Conservation (phyloP, 2,113 vertebrate genomes). For the Gobio gobio region DNA sequence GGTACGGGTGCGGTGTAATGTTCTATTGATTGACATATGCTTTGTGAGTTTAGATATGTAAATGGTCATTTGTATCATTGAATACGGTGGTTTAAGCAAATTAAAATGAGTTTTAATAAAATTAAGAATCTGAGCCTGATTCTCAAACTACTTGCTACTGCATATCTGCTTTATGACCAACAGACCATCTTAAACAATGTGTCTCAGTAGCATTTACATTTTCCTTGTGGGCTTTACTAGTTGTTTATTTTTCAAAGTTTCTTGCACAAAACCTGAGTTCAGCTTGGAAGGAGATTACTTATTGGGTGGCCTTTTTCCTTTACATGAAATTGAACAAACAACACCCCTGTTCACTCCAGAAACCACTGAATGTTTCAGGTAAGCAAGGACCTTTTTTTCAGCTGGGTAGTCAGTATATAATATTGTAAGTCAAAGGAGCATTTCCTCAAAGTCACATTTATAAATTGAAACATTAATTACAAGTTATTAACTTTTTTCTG, state of each 20-base stretch:
- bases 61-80: conserved; percentile 29
- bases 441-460: not conserved
- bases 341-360: conserved; percentile 21
- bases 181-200: conserved; percentile 22
- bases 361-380: conserved; percentile 41
- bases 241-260: conserved; percentile 9
- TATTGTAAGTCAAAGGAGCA: not conserved
- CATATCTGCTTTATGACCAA: not conserved
- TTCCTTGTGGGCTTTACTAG: conserved; percentile 41
- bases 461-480: not conserved
- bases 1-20: not conserved
- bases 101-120: conserved; percentile 44
- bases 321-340: conserved; percentile 2
- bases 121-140: conserved; percentile 5
- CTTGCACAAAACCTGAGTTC: conserved; percentile 40
- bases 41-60: not conserved
- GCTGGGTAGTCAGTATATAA: not conserved
- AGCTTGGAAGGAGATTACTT: conserved; percentile 46
- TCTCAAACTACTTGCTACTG: not conserved
- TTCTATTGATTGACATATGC: not conserved
- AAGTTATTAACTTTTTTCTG: not conserved
- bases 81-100: conserved; percentile 53
- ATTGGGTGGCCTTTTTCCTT: conserved; percentile 53
- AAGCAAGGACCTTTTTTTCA: not conserved
- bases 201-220: conserved; percentile 6